phyloP scores from a whole-genome alignment of 2,797 vertebrate genomes.

The Notamacropus eugenii region DNA sequence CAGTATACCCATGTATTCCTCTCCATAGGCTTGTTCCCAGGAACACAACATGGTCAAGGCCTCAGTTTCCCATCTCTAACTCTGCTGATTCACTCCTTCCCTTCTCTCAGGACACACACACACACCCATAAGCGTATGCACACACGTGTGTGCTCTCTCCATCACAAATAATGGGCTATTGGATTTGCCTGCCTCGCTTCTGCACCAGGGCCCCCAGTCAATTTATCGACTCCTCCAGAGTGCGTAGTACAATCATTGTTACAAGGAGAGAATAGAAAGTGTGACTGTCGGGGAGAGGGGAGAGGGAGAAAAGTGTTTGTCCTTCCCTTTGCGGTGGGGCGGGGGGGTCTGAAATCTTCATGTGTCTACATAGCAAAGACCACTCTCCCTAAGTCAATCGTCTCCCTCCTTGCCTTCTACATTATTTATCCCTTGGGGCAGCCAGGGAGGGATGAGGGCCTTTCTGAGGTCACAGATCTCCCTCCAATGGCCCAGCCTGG shows the following conservation, averaged over 20 bases:
- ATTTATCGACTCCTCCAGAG: slow-evolving; percentile 93
- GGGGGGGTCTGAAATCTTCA: slow-evolving; percentile 80
- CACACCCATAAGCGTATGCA: background rate
- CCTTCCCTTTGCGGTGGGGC: slow-evolving; percentile 55
- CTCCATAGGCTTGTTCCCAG: background rate
- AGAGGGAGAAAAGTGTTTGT: slow-evolving; percentile 85
- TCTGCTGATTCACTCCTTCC: background rate
- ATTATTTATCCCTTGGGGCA: slow-evolving; percentile 86
- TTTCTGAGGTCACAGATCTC: slow-evolving; percentile 82
- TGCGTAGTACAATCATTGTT: slow-evolving; percentile 87
- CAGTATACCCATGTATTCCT: background rate
- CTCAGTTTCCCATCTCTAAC: background rate
- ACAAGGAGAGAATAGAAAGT: slow-evolving; percentile 88
- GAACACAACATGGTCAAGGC: background rate
- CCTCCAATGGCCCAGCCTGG: slow-evolving; percentile 62
- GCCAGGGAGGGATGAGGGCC: slow-evolving; percentile 77
- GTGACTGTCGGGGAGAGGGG: slow-evolving; percentile 82
- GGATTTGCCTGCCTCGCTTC: slow-evolving; percentile 85
- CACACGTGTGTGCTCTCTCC: slow-evolving; percentile 63
- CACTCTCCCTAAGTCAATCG: slow-evolving; percentile 87
- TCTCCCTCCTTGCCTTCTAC: slow-evolving; percentile 80
- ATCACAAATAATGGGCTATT: slow-evolving; percentile 83
- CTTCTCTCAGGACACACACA: background rate
- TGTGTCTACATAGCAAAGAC: slow-evolving; percentile 85
- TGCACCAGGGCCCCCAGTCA: slow-evolving; percentile 86